phyloP scores from a whole-genome alignment of 2,888 invertebrate species.

The Limnephilus lunatus region DNA sequence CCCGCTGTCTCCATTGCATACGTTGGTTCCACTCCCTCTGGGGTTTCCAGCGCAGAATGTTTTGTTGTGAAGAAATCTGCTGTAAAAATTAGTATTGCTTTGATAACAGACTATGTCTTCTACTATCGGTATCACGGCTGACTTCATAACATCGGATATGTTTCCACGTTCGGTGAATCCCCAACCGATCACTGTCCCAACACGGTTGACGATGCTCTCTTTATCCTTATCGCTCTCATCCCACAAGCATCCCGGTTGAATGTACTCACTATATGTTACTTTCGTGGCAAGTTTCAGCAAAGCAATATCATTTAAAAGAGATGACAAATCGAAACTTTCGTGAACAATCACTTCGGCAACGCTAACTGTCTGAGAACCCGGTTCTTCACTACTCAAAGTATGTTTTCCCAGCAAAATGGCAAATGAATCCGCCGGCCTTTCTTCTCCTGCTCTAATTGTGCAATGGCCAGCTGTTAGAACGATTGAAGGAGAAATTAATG shows the following conservation, averaged over 20 bases:
- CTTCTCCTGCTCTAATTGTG: not conserved
- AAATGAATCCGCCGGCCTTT: not conserved
- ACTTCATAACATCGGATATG: slow-evolving; percentile 38
- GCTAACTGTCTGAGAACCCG: not conserved
- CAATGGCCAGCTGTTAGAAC: slow-evolving; percentile 55
- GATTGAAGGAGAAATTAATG: slow-evolving; percentile 39
- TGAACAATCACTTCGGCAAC: slow-evolving; percentile 55
- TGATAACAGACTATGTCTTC: slow-evolving; percentile 56
- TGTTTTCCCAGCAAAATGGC: slow-evolving; percentile 26
- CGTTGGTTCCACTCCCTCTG: slow-evolving; percentile 51
- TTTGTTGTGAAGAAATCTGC: slow-evolving; percentile 50
- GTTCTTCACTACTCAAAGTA: not conserved
- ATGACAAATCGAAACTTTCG: slow-evolving; percentile 43
- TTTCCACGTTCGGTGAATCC: slow-evolving; percentile 50
- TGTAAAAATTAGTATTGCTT: slow-evolving; percentile 57
- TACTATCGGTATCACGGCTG: slow-evolving; percentile 51
- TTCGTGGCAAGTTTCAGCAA: slow-evolving; percentile 41
- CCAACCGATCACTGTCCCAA: slow-evolving; percentile 56
- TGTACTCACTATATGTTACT: slow-evolving; percentile 56
- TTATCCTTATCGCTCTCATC: slow-evolving; percentile 52
- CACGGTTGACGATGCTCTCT: slow-evolving; percentile 44
- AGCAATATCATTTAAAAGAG: slow-evolving; percentile 58
- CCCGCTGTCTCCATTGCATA: slow-evolving; percentile 62
- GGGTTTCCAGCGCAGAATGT: slow-evolving; percentile 60
- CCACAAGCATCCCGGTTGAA: slow-evolving; percentile 61